Evolutionary conservation across 2,888 invertebrate genomes (phyloP), one percentile per base, ranked within the genome.

Genomic region (Tuta absoluta): DNA sequence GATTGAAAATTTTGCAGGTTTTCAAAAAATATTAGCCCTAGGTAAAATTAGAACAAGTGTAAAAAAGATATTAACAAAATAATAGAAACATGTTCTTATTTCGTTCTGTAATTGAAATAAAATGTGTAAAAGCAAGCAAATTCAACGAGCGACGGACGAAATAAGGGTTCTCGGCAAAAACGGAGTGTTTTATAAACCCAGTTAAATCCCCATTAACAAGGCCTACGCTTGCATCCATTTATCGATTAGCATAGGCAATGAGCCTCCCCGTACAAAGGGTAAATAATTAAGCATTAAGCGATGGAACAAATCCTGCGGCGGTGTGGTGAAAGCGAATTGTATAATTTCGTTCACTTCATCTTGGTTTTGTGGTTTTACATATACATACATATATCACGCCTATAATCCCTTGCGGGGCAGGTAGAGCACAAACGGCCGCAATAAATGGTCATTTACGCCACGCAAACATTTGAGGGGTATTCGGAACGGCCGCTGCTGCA

Each of bases 241-340:
- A 49, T 49, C n/a, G 48, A 49, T 12, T 23, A 33, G 62, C 49
- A 49, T 62, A 62, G 49, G 45, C 19, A 62, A 62, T 62, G 62
- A 62, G 37, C 62, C 17, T 23, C 49, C n/a, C 45, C 49, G 45
- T 28, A 62, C 62, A 17, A 24, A 33, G 33, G 51, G 24, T 62
- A 17, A 62, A 62, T 62, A 62, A 62, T 62, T 62, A 49, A 49
- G 19, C 23, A 11, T 49, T 21, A 49, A 49, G 21, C 49, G 49
- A 21, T 23, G 21, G 19, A 23, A 49, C 49, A 49, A 49, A 49
- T 49, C 49, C 19, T 19, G 21, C n/a, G 17, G 49, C 3, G 49
- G 21, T 23, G 63, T 56, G 41, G 63, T 37, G 38, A 53, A 64
- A 11, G 24, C 12, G 24, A 21, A 56, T 24, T 24, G 24, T 33